Evolutionary conservation across 2,888 invertebrate species (phyloP).

Genomic region (Busseola fusca): DNA sequence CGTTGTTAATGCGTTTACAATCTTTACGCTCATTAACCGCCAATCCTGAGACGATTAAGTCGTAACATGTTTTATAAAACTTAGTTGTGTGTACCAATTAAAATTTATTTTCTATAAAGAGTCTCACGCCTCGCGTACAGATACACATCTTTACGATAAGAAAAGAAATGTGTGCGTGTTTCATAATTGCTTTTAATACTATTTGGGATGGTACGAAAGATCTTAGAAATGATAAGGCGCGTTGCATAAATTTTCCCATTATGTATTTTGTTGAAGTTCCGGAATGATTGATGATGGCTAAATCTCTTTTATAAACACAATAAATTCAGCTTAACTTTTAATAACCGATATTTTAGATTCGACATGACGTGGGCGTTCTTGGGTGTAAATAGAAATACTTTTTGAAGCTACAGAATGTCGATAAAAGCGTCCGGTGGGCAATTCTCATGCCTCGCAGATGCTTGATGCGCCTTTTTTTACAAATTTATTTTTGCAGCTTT

Average conservation of each 20-base stretch:
- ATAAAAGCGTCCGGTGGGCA: conserved; percentile 30
- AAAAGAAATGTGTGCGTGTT: conserved; percentile 75
- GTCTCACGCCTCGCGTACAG: conserved; percentile 77
- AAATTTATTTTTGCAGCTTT: conserved; percentile 23
- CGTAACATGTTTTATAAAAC: conserved; percentile 83
- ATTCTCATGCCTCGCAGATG: conserved; percentile 35
- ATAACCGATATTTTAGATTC: conserved; percentile 50
- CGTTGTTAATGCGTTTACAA: conserved; percentile 81
- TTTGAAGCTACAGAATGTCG: conserved; percentile 26
- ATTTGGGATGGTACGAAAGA: conserved; percentile 72
- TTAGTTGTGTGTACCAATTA: conserved; percentile 82
- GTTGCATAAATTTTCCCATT: conserved; percentile 73
- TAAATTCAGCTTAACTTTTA: conserved; percentile 59
- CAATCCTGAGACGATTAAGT: conserved; percentile 84
- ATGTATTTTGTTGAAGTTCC: conserved; percentile 68
- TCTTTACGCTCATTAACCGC: conserved; percentile 87
- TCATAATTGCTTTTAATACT: conserved; percentile 80
- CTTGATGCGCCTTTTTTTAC: conserved; percentile 36
- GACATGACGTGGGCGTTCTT: conserved; percentile 44
- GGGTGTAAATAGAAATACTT: conserved; percentile 42
- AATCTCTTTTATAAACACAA: conserved; percentile 61
- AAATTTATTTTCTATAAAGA: conserved; percentile 80
- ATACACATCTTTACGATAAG: conserved; percentile 80
- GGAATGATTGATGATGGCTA: conserved; percentile 75
- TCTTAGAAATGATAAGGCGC: conserved; percentile 65